Conservation (phyloP, 2,888 invertebrate genomes). For the Resseliella maxima region DNA sequence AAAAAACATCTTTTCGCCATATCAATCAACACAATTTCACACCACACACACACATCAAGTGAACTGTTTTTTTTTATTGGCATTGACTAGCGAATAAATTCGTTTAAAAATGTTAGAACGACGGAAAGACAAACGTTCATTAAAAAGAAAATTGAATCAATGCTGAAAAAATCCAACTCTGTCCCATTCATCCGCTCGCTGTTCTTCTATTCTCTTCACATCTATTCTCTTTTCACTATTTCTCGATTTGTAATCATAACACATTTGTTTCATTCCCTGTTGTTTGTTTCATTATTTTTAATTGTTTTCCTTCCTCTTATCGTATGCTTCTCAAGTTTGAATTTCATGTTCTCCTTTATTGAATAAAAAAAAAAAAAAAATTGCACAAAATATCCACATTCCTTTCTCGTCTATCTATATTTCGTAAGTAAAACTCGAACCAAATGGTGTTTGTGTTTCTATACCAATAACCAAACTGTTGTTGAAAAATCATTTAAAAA, state of each 20-base stretch:
- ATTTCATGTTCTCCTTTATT: not conserved
- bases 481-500: too few relatives aligned
- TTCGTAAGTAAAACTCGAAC: not conserved
- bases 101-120: too few relatives aligned
- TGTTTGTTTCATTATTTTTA: not conserved
- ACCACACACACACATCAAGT: not conserved
- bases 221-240: too few relatives aligned
- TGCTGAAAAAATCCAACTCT: not conserved
- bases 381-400: not conserved
- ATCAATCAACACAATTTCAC: not conserved
- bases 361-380: too few relatives aligned
- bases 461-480: not conserved
- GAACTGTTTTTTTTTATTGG: not conserved
- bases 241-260: not conserved
- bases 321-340: not conserved
- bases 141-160: not conserved
- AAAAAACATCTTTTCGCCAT: not conserved
- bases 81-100: not conserved
- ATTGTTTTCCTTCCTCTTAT: not conserved
- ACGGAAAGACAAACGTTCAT: not conserved
- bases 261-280: not conserved
- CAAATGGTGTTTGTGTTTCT: not conserved
- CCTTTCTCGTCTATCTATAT: not conserved
- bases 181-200: not conserved
- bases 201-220: not conserved